Evolutionary conservation across 1,140 invertebrate genomes (phyloP), one percentile per base, ranked within the genome.

Genomic region (Atta texana): DNA sequence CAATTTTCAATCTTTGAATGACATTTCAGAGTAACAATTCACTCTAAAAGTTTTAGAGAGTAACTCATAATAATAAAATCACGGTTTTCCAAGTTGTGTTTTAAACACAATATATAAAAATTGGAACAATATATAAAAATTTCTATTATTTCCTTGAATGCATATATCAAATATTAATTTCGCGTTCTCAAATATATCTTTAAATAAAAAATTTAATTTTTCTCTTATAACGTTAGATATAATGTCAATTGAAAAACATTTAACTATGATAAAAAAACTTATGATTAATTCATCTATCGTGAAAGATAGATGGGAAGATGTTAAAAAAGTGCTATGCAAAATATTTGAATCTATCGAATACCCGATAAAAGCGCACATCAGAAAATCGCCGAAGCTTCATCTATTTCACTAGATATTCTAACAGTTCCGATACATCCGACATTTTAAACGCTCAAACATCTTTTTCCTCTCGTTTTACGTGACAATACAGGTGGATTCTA

Each of bases 401-500:
- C 24, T 74, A 84, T 74, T 55, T 44, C 55, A 7, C 24, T 24
- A 31, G 68, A 82, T 75, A 74, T 84, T 74, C 39, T 21, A 84
- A 74, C 39, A 24, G 53, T 34, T 61, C n/a, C 69, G 44, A 74
- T 84, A 49, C 39, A 49, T 18, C 39, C 53, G 78, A 72, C 53
- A 24, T 72, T 84, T 74, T 84, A 84, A 84, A 74, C 77, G 77
- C 49, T 68, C 77, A 18, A 44, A 69, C 80, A 84, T 84, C 80
- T 61, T 59, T 74, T 74, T 61, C 68, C 34, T 72, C 53, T 51
- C 53, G 80, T 75, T 75, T 61, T 59, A 59, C 68, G 80, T 59
- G 80, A 82, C 80, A 84, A 74, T 84, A 61, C 80, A 61, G 55
- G 69, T 74, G 69, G 80, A 84, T 84, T 84, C 80, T 21, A n/a